phyloP scores from a whole-genome alignment of 2,113 vertebrate genomes.

The Pluvialis apricaria region DNA sequence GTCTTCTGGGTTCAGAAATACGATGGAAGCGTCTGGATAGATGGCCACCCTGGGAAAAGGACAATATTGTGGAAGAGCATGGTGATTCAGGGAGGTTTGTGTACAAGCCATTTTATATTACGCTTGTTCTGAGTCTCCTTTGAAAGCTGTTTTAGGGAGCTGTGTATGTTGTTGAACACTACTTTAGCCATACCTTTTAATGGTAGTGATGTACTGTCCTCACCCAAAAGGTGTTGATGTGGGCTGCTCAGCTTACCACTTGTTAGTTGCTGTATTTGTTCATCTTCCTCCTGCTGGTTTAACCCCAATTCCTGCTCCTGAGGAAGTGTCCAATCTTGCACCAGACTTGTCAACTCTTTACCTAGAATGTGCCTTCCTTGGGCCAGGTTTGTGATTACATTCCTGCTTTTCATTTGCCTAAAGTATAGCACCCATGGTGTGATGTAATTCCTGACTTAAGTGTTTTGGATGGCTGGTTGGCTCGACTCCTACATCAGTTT shows the following conservation, averaged over 20 bases:
- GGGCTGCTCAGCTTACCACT: background rate
- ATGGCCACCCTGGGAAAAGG: background rate
- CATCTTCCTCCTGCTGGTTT: background rate
- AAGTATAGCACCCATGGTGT: background rate
- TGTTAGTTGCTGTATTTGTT: background rate
- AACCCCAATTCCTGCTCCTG: accelerated
- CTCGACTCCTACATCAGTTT: background rate
- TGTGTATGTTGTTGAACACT: background rate
- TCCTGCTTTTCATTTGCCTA: background rate
- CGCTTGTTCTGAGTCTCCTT: background rate
- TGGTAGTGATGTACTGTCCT: background rate
- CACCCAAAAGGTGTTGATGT: background rate
- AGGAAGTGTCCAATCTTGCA: background rate
- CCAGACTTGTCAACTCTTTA: background rate
- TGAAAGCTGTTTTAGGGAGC: background rate
- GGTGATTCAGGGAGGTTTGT: background rate
- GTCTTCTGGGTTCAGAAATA: background rate
- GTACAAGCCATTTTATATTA: background rate
- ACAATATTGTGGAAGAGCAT: background rate
- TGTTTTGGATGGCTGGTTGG: background rate
- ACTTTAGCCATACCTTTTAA: background rate
- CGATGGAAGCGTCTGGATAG: background rate
- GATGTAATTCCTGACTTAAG: background rate
- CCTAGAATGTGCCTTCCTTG: background rate
- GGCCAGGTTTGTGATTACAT: background rate